Evolutionary conservation across 2,888 invertebrate species (phyloP).

Genomic region (Monopis laevigella): DNA sequence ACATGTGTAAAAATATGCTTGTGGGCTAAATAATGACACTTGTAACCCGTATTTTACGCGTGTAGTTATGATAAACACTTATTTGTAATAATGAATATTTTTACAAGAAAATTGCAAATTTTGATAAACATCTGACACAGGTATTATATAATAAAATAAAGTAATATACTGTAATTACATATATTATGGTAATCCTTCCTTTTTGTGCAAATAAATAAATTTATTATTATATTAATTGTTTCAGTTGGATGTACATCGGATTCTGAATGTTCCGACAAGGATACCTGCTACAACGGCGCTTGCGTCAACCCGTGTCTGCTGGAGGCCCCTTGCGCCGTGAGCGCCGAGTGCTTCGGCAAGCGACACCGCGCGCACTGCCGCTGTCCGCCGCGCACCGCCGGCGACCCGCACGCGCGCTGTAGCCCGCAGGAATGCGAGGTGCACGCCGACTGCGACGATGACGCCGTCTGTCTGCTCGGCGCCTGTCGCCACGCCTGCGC

Average conservation of each 20-base stretch:
- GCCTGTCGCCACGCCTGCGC: slow-evolving; percentile 84
- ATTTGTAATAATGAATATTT: slow-evolving; percentile 3
- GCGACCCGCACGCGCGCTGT: slow-evolving; percentile 84
- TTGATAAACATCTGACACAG: too few species aligned
- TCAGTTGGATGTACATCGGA: slow-evolving; percentile 85
- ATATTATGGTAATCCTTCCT: slow-evolving; percentile 10
- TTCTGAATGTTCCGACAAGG: slow-evolving; percentile 80
- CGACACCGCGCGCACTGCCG: slow-evolving; percentile 83
- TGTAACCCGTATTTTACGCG: not conserved
- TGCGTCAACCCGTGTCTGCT: slow-evolving; percentile 84
- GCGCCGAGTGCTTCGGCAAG: slow-evolving; percentile 84
- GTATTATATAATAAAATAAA: too few species aligned
- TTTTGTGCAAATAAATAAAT: slow-evolving; percentile 4
- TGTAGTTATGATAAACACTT: slow-evolving; percentile 1
- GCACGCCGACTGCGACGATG: slow-evolving; percentile 80
- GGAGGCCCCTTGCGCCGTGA: slow-evolving; percentile 83
- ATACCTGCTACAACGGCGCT: slow-evolving; percentile 84
- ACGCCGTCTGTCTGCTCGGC: slow-evolving; percentile 75
- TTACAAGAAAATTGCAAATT: too few species aligned
- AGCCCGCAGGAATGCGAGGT: slow-evolving; percentile 81
- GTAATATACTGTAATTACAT: slow-evolving; percentile 3
- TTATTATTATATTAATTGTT: slow-evolving; percentile 18
- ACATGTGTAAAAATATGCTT: too few species aligned
- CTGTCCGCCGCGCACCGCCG: slow-evolving; percentile 79
- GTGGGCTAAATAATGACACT: too few species aligned